Evolutionary conservation across 2,888 invertebrate species (phyloP).

Genomic region (Drosophila sordidula): DNA sequence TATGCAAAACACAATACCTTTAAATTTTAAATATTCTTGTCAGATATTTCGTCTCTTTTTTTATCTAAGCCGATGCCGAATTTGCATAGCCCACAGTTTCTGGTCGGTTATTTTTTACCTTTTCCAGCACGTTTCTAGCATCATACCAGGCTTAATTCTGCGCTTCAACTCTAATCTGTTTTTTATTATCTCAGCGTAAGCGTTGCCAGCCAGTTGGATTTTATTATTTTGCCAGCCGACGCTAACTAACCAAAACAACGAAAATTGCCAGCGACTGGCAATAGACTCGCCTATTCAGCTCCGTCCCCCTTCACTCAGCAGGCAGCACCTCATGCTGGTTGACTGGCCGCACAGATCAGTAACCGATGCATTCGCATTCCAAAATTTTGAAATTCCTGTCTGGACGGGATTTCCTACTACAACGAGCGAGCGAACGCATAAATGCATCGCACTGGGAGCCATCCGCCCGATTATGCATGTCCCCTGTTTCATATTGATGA

Average conservation of each 20-base stretch:
- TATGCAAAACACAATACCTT: neutral
- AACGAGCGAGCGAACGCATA: constrained; percentile 50
- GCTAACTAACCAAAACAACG: constrained; percentile 49
- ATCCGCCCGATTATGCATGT: constrained; percentile 76
- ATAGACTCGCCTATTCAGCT: constrained; percentile 14
- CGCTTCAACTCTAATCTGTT: constrained; percentile 42
- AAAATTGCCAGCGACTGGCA: constrained; percentile 33
- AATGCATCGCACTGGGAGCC: constrained; percentile 68
- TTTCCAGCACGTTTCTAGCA: constrained; percentile 5
- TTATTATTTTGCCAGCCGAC: constrained; percentile 39
- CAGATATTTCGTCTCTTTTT: neutral
- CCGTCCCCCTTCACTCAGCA: neutral
- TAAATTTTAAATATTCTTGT: neutral
- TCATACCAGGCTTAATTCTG: neutral
- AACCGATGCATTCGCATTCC: constrained; percentile 40
- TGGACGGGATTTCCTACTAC: constrained; percentile 74
- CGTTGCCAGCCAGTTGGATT: constrained; percentile 33
- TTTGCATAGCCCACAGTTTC: neutral
- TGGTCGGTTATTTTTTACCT: neutral
- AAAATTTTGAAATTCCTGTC: constrained; percentile 72
- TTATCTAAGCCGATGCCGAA: neutral
- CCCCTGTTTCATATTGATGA: constrained; percentile 74
- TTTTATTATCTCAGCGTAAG: constrained; percentile 47
- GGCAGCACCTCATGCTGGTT: neutral
- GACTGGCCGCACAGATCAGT: constrained; percentile 29